These are phyloP conservation scores for Marisa cornuarietis DNA, from an alignment of 1,140 invertebrate species.

Conservation along the genomic window DNA sequence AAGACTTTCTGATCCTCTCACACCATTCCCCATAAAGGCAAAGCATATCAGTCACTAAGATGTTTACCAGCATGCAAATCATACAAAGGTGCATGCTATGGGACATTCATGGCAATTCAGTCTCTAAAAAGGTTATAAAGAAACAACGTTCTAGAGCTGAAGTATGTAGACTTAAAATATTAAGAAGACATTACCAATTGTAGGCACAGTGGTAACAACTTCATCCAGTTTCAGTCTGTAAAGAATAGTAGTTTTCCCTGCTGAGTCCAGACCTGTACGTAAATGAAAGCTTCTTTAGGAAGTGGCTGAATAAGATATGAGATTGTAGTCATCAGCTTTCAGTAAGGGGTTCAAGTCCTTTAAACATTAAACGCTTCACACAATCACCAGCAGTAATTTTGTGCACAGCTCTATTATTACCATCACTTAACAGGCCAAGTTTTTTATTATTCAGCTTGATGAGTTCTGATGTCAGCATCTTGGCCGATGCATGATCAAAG, in stretches of 20 bases:
- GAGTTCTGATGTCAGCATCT: no score
- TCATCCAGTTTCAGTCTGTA: slow-evolving; percentile 97
- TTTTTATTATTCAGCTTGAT: no score
- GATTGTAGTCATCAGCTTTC: no score
- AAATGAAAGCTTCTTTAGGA: no score
- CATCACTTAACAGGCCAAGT: no score
- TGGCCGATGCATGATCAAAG: no score
- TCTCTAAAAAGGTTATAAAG: background rate
- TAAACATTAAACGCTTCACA: no score
- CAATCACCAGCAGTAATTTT: no score
- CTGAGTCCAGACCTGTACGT: slow-evolving; percentile 84
- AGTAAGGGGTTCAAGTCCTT: no score
- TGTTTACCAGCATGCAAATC: background rate
- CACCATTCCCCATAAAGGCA: background rate
- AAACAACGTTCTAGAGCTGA: background rate
- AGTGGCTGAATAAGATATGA: no score
- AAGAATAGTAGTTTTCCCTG: slow-evolving; percentile 97
- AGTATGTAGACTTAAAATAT: background rate
- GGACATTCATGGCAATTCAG: background rate
- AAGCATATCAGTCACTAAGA: background rate
- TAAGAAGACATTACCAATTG: slow-evolving; percentile 76
- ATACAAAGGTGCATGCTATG: background rate
- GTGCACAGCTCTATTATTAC: no score
- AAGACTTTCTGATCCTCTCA: no score
- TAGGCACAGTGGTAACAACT: slow-evolving; percentile 97